These are phyloP conservation scores for Venusia cambrica DNA, from an alignment of 2,888 invertebrate genomes.

Conservation along the genomic window DNA sequence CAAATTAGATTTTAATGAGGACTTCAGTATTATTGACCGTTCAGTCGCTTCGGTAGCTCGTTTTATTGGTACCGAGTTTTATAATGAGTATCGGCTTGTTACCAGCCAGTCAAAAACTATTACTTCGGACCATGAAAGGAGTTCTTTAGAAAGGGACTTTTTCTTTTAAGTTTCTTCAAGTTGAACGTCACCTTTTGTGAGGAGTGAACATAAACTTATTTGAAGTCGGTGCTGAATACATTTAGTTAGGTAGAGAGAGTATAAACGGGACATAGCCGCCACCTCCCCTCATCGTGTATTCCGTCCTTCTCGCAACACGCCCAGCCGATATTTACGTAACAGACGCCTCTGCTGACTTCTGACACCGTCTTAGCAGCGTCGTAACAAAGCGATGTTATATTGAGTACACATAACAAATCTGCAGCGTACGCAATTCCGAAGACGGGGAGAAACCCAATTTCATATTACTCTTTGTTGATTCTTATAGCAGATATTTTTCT, in stretches of 20 bases:
- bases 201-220: constrained; percentile 54
- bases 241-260: constrained; percentile 57
- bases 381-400: constrained; percentile 51
- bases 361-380: constrained; percentile 57
- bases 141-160: constrained; percentile 17
- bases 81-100: constrained; percentile 37
- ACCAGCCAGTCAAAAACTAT: constrained; percentile 32
- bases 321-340: constrained; percentile 76
- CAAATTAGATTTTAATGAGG: constrained; percentile 56
- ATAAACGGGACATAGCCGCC: constrained; percentile 57
- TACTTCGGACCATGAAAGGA: constrained; percentile 12
- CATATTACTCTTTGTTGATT: constrained; percentile 39
- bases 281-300: constrained; percentile 74
- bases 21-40: constrained; percentile 46
- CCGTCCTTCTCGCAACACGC: constrained; percentile 75
- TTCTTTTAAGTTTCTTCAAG: constrained; percentile 25
- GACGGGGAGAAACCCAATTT: constrained; percentile 46
- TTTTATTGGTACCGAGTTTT: constrained; percentile 34
- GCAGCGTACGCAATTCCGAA: constrained; percentile 39
- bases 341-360: constrained; percentile 68
- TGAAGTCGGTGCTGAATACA: constrained; percentile 58
- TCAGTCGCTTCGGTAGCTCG: constrained; percentile 27
- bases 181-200: constrained; percentile 40
- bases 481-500: constrained; percentile 25
- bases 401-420: constrained; percentile 53